Evolutionary conservation across 2,113 vertebrate genomes (phyloP).

Genomic region (Archilochus colubris): DNA sequence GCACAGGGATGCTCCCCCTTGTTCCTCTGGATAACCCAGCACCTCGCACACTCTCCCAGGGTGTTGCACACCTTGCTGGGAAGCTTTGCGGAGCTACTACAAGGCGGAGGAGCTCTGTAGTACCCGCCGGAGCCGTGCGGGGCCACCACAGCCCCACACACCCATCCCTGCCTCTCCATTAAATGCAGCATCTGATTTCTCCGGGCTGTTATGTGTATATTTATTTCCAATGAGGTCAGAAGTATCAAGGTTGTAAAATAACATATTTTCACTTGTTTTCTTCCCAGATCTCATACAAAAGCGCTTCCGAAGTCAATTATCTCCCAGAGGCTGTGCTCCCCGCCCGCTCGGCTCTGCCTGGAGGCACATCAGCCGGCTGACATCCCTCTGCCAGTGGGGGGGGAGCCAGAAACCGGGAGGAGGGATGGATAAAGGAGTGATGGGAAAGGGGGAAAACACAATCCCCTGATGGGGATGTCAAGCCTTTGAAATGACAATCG

Average conservation of each 20-base stretch:
- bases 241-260: slow-evolving; percentile 81
- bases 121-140: not conserved
- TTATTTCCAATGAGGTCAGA: slow-evolving; percentile 76
- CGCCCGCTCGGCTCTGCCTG: not conserved
- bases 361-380: not conserved
- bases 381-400: not conserved
- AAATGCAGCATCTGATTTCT: not conserved
- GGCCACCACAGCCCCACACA: slow-evolving; percentile 39
- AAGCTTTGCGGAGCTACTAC: too few species aligned
- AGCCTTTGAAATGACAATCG: not conserved
- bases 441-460: not conserved
- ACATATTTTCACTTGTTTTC: slow-evolving; percentile 76
- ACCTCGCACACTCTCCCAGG: too few species aligned
- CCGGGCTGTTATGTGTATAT: not conserved
- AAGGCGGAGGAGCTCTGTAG: not conserved
- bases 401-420: rapidly evolving
- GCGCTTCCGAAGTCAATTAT: slow-evolving; percentile 70
- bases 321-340: slow-evolving; percentile 23
- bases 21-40: too few species aligned
- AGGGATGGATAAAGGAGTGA: not conserved
- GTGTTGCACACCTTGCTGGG: not conserved
- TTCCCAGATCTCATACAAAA: slow-evolving; percentile 46
- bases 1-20: rapidly evolving
- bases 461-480: not conserved
- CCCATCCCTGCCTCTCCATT: not conserved